Evolutionary conservation across 1,140 invertebrate genomes (phyloP).

Genomic region (Ladona fulva): DNA sequence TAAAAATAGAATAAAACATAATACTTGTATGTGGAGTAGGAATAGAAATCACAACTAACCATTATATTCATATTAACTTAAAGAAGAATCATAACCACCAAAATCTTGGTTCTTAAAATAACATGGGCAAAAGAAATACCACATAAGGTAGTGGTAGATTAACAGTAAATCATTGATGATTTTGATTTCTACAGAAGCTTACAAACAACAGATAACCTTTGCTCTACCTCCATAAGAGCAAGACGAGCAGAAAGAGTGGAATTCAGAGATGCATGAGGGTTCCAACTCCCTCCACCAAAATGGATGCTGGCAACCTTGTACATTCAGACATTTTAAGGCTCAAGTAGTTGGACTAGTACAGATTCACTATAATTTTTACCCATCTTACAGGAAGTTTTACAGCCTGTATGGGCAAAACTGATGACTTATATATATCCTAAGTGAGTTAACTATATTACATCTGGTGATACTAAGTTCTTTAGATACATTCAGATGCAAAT

Average conservation of each 20-base stretch:
- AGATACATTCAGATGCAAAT: constrained; percentile 23
- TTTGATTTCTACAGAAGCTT: neutral
- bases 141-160: neutral
- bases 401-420: constrained; percentile 18
- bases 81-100: constrained; percentile 7
- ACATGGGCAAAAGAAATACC: neutral
- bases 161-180: constrained; percentile 1
- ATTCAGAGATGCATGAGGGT: neutral
- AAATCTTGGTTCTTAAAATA: neutral
- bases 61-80: constrained; percentile 16
- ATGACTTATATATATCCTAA: constrained; percentile 23
- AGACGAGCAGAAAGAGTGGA: constrained; percentile 13
- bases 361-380: constrained; percentile 1
- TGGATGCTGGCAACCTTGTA: constrained; percentile 14
- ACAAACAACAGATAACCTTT: constrained; percentile 13
- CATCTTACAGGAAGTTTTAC: constrained; percentile 14
- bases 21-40: constrained; percentile 19
- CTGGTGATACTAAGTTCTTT: constrained; percentile 25
- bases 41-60: constrained; percentile 20
- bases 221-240: constrained; percentile 12
- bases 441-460: constrained; percentile 25
- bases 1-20: constrained; percentile 22
- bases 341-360: constrained; percentile 16
- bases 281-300: neutral
- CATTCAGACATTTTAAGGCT: constrained; percentile 16